A percentile compares a stretch with the other conserved stretches of the same genome.
Conservation (phyloP, 2,113 vertebrate genomes). For the Melanotaenia duboulayi region DNA sequence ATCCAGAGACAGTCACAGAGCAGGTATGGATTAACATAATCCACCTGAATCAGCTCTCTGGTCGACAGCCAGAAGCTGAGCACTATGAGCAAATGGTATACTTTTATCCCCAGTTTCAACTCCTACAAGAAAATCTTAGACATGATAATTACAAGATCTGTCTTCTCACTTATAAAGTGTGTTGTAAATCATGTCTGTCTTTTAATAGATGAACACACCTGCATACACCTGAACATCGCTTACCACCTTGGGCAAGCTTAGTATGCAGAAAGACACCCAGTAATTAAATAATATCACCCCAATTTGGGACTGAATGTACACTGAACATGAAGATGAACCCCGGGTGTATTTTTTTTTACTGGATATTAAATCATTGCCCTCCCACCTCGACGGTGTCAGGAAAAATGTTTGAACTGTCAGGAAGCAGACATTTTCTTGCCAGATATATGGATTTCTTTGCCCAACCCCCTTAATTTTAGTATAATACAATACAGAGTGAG, state of each 20-base stretch:
- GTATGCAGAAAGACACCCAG: slow-evolving; percentile 44
- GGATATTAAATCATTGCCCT: slow-evolving; percentile 70
- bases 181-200: slow-evolving; percentile 58
- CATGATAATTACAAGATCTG: slow-evolving; percentile 67
- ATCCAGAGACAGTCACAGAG: slow-evolving; percentile 63
- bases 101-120: neutral
- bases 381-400: slow-evolving; percentile 37
- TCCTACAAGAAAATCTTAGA: slow-evolving; percentile 52
- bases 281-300: slow-evolving; percentile 69
- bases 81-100: slow-evolving; percentile 22
- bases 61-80: slow-evolving; percentile 63
- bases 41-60: slow-evolving; percentile 67
- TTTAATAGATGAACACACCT: slow-evolving; percentile 62
- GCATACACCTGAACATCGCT: slow-evolving; percentile 44
- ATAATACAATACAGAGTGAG: slow-evolving; percentile 64
- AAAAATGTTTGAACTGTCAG: slow-evolving; percentile 82
- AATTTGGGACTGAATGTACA: slow-evolving; percentile 50
- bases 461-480: slow-evolving; percentile 70
- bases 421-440: slow-evolving; percentile 54
- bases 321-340: slow-evolving; percentile 44
- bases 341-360: slow-evolving; percentile 57
- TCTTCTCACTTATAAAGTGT: slow-evolving; percentile 26
- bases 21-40: slow-evolving; percentile 76
- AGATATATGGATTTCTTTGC: slow-evolving; percentile 71
- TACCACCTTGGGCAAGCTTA: slow-evolving; percentile 50